Base-by-base conservation (phyloP, 2,113 vertebrate species). In the Ellobius talpinus region DNA sequence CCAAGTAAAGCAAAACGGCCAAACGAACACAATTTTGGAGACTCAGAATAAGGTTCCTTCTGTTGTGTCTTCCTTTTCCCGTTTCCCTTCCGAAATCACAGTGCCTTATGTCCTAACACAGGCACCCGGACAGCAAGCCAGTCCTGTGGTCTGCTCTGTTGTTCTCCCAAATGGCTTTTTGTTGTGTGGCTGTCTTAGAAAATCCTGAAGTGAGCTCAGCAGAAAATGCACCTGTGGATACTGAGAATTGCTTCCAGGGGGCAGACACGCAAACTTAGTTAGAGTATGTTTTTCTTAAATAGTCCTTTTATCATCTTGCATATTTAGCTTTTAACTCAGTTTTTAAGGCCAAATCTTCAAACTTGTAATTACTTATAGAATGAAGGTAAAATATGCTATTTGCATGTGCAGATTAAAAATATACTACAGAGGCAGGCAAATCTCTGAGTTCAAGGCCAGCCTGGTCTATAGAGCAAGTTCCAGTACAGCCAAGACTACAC, bases 321-420 rank as follows among this genome's bases (percentile, higher is more conserved):
- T 73, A 81, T 89, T 96, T 82, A 55, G 65, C 19, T 89, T 92
- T 94, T 91, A 77, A 94, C 52, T 74, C 68, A 77, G 21, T 66
- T 95, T 94, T 45, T 77, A 68, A 73, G 78, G 2, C 81, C 26
- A 77, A 42, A 55, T 92, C 47, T 81, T 23, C 33, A 88, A 74
- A 87, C 8, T 39, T 90, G 1, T 65, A 42, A 86, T 55, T 47
- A 72, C 12, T 29, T 72, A 2, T 61, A 36, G 17, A 87, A 84
- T 87, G 76, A 70, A 92, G 23, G 85, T 87, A 55, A 95, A 94
- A 91, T 39, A 26, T 17, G 26, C 66, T 45, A 74, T 77, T 76
- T 74, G 58, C 90, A 24, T 90, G 55, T 17, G 82, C n/a, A 50
- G 19, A n/a, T 72, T 68, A 68, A 42, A 47, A 47, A 72, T 63